Conservation (phyloP, 2,113 vertebrate species). For the Meleagris gallopavo region DNA sequence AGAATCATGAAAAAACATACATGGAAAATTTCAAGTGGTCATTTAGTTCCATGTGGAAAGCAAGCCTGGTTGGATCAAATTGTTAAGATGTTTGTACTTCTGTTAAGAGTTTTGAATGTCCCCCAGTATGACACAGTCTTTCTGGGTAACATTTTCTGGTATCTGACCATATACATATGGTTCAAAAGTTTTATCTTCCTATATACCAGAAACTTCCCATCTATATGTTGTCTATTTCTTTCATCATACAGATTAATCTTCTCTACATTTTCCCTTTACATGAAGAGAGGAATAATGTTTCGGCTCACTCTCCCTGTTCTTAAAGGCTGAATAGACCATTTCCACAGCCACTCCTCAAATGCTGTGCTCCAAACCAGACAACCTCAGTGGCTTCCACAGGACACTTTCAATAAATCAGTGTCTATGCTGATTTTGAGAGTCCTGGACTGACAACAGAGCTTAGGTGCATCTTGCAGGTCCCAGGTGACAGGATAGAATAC, state of each 20-base stretch:
- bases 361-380: accelerated
- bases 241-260: not conserved
- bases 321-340: accelerated
- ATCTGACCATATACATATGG: accelerated
- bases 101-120: not conserved
- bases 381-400: not conserved
- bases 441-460: not conserved
- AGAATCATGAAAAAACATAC: not conserved
- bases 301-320: not conserved
- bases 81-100: not conserved
- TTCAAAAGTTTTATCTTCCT: not conserved
- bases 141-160: not conserved
- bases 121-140: accelerated
- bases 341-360: not conserved
- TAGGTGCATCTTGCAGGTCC: accelerated
- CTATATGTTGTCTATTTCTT: not conserved
- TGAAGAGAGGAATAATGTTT: not conserved
- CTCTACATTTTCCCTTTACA: accelerated
- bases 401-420: accelerated
- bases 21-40: not conserved
- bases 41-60: accelerated
- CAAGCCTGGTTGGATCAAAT: not conserved
- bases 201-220: accelerated
- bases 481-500: not conserved
- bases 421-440: accelerated